These are phyloP conservation scores for Himalopsyche japonica DNA, from an alignment of 2,888 invertebrate genomes.

Conservation along the genomic window DNA sequence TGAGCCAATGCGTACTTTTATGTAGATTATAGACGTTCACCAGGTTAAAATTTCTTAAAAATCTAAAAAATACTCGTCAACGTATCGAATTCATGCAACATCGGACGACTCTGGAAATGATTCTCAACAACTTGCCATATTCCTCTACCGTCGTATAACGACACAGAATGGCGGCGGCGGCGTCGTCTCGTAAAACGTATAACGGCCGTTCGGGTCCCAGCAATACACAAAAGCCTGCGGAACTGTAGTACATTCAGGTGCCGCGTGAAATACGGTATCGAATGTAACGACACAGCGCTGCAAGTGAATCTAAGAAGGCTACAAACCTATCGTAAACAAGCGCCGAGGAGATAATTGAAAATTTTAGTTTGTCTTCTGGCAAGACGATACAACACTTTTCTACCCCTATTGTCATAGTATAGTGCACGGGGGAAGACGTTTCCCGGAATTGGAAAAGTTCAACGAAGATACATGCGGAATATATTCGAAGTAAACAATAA, in stretches of 20 bases:
- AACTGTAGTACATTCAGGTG: not conserved
- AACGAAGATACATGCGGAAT: too few species aligned
- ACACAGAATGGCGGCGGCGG: conserved; percentile 15
- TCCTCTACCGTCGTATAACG: not conserved
- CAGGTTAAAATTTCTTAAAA: too few species aligned
- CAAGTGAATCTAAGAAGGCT: not conserved
- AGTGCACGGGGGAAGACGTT: not conserved
- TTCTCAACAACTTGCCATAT: not conserved
- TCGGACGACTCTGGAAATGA: not conserved
- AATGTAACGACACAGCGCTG: not conserved
- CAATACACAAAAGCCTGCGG: not conserved
- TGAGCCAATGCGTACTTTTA: too few species aligned
- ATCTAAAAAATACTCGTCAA: too few species aligned
- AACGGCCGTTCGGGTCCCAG: conserved; percentile 13
- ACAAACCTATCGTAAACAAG: not conserved
- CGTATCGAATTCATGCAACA: too few species aligned
- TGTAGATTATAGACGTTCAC: too few species aligned
- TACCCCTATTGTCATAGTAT: not conserved
- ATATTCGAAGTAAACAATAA: too few species aligned
- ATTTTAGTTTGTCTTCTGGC: not conserved
- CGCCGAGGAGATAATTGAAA: not conserved
- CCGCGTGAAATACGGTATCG: not conserved
- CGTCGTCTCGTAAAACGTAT: conserved; percentile 28
- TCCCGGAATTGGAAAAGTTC: too few species aligned
- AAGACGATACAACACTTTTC: not conserved